Evolutionary conservation across 2,113 vertebrate genomes (phyloP).

Genomic region (Sturnira hondurensis): DNA sequence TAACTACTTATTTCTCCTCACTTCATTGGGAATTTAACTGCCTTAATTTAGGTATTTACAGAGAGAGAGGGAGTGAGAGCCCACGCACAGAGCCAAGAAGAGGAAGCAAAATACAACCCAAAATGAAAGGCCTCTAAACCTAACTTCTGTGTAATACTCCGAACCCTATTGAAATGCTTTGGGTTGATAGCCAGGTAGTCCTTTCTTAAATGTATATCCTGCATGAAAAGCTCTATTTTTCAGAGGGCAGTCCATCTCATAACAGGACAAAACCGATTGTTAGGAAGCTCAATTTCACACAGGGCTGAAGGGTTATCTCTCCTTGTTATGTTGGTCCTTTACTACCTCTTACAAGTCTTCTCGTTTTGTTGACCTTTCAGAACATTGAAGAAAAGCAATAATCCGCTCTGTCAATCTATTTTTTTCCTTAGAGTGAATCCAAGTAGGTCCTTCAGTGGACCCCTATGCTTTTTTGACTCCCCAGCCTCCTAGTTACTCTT

Average conservation of each 20-base stretch:
- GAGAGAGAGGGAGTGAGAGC: background rate
- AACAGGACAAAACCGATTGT: background rate
- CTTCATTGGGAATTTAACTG: background rate
- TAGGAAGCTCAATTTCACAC: background rate
- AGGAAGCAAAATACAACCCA: background rate
- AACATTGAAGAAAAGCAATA: background rate
- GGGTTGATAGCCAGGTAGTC: background rate
- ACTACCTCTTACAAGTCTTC: background rate
- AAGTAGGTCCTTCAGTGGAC: background rate
- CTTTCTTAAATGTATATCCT: background rate
- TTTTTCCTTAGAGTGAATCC: background rate
- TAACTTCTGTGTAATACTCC: background rate
- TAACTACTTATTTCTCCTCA: background rate
- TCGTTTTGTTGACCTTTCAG: background rate
- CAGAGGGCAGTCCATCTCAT: background rate
- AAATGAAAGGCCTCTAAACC: background rate
- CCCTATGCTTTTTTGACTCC: accelerated
- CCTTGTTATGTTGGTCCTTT: background rate
- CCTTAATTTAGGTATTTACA: background rate
- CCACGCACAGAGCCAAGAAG: background rate
- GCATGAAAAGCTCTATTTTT: background rate
- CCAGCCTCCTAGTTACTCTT: background rate
- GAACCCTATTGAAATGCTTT: background rate
- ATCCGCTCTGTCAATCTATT: background rate
- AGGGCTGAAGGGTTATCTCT: background rate